Evolutionary conservation across 64 coral and sea anemone species (phyloP), one percentile per base, ranked within the genome.

Genomic region (Actinia tenebrosa): DNA sequence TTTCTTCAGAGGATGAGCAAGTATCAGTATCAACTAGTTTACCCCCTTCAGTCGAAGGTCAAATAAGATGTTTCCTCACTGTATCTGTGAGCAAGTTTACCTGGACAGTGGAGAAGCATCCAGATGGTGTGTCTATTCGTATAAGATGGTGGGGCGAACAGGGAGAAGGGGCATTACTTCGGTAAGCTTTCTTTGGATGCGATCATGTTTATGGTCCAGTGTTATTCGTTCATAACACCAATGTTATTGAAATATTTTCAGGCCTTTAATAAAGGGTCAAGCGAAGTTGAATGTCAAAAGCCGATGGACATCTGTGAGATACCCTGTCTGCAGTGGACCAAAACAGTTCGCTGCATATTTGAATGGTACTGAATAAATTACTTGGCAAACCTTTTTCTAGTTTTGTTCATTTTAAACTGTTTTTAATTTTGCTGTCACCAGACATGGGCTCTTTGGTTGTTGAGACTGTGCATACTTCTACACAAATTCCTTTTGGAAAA

Each of bases 121-220:
- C 97, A 37, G 77, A 71, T 23, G 88, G 95, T 91, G 90, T 99
- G 19, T 37, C 86, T 80, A 89, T 99, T 26, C 86, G 87, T 22
- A 80, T 99, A 27, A 84, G 79, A 53, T 99, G 97, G 97, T 99
- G 97, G 97, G 97, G 97, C 68, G 93, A 99, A 10, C 89, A 92
- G 55, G 93, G 93, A 14, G 14, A 78, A 71, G 93, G 97, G 16
- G 80, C 89, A 13, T 81, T 95, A 20, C 92, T 99, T n/a, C 81
- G 91, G 97, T 99, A 85, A 42, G 19, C 63, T 58, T 86, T 58
- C 77, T 75, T 71, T 86, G 50, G 47, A 50, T 50, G 0, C 47
- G 7, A 8, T 50, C 47, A 50, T 50, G 7, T 50, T 50, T 50
- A 50, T 50, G 3, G 47, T 50, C 47, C 47, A 50, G 47, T 50